phyloP scores from a whole-genome alignment of 2,113 vertebrate genomes.

The Quiscalus mexicanus region DNA sequence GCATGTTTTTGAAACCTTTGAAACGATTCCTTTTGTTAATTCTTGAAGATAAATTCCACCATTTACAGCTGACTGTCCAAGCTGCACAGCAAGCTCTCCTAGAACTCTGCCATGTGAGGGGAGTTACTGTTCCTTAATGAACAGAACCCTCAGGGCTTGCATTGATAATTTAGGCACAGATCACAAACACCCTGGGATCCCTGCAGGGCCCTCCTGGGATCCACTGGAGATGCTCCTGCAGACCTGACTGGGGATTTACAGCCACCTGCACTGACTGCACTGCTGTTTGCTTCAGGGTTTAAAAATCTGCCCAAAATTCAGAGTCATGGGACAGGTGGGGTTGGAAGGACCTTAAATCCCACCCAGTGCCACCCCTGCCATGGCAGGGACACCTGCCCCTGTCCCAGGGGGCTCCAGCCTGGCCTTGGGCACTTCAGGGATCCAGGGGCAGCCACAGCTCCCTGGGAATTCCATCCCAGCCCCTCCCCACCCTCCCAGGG shows the following conservation, averaged over 20 bases:
- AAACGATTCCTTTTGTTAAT: neutral
- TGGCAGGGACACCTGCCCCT: neutral
- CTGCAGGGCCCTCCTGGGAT: neutral
- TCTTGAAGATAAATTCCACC: neutral
- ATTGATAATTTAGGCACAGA: neutral
- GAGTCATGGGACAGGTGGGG: too few species aligned
- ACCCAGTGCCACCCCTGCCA: neutral
- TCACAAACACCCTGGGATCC: neutral
- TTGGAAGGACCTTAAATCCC: neutral
- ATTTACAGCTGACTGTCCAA: neutral
- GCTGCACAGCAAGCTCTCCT: neutral
- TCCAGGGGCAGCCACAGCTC: neutral
- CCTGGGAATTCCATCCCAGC: neutral
- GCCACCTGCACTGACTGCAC: neutral
- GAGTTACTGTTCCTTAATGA: neutral
- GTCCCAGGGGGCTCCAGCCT: fast-evolving
- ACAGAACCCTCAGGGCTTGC: neutral
- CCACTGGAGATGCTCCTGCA: neutral
- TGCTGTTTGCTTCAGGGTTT: neutral
- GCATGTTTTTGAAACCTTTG: neutral
- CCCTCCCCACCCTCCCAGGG: neutral
- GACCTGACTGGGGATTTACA: neutral
- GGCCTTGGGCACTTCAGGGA: neutral
- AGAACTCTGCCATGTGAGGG: neutral
- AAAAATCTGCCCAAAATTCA: neutral